Evolutionary conservation across 2,888 invertebrate species (phyloP).

Genomic region (Augiades crinisus): DNA sequence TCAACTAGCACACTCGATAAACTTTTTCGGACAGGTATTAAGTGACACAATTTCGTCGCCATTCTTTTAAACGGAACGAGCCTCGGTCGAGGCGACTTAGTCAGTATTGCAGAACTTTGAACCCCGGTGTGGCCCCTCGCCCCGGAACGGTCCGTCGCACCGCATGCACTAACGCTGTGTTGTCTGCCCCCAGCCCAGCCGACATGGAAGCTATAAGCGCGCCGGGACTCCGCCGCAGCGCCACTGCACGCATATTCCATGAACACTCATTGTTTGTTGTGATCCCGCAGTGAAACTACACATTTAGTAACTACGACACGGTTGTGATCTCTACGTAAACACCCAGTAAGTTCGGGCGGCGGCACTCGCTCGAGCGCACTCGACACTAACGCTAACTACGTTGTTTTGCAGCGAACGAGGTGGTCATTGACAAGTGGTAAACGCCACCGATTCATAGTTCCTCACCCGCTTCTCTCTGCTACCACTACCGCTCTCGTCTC

Average conservation of each 20-base stretch:
- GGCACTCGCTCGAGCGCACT: conserved; percentile 57
- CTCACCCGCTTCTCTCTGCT: conserved; percentile 75
- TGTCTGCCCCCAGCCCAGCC: conserved; percentile 78
- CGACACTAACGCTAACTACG: conserved; percentile 68
- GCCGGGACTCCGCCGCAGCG: conserved; percentile 63
- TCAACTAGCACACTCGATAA: not conserved
- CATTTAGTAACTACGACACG: conserved; percentile 71
- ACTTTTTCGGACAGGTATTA: conserved; percentile 2
- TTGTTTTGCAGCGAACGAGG: conserved; percentile 86
- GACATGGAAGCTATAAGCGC: conserved; percentile 73
- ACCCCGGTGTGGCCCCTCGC: conserved; percentile 19
- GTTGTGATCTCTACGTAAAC: conserved; percentile 74
- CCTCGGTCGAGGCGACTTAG: conserved; percentile 8
- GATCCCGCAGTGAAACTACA: conserved; percentile 80
- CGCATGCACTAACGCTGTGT: conserved; percentile 75
- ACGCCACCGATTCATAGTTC: conserved; percentile 74
- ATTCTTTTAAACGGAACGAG: conserved; percentile 3
- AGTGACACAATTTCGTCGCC: conserved; percentile 19
- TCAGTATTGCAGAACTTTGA: conserved; percentile 49
- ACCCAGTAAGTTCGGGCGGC: conserved; percentile 71
- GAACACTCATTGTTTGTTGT: conserved; percentile 81
- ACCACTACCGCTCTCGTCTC: conserved; percentile 70
- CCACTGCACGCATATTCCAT: conserved; percentile 77
- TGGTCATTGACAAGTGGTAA: conserved; percentile 87
- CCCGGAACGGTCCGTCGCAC: conserved; percentile 35